Base-by-base conservation (phyloP, 2,888 invertebrate species). In the Malacosoma neustria region DNA sequence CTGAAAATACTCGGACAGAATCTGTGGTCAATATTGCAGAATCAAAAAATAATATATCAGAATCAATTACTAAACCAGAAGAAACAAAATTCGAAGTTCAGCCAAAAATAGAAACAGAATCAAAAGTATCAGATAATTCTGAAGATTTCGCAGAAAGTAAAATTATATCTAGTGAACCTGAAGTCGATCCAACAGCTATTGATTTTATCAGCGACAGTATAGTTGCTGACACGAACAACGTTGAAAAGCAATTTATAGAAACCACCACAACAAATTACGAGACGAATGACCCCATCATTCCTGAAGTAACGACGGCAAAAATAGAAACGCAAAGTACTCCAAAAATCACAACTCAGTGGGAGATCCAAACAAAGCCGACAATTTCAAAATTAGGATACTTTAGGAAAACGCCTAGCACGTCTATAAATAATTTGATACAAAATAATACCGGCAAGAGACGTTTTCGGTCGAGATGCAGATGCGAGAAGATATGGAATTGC, bases 401-500 rank as follows among this genome's bases (percentile, higher is more conserved):
- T 35, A 61, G 64, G 5, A 69, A 67, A 39, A 49, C 45, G 2
- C 42, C 47, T 1, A 50, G 48, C 11, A 56, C 61, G 2, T 51
- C 57, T 3, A 48, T 64, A 4, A 63, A 54, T 11, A 85, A 82
- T 41, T 49, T 69, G n/a, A 46, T 85, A 5, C 65, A 72, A 2
- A 56, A 53, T 9, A 56, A 53, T 9, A 35, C 53, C 0, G 59
- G 64, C 0, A 72, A 63, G 33, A 66, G 80, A 39, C 61, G 51
- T 34, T 87, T 74, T 40, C 56, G 60, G 32, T 84, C 84, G 0
- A 58, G 61, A n/a, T 87, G 87, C 40, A 53, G 81, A 1, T 87
- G 87, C 39, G 81, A 75, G 38, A 82, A 70, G 43, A 85, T 87
- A 13, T 80, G 75, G 67, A 86, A 87, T 44, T 87, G 87, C 48